Base-by-base conservation (phyloP, 2,888 invertebrate species). In the Thelaira solivaga region DNA sequence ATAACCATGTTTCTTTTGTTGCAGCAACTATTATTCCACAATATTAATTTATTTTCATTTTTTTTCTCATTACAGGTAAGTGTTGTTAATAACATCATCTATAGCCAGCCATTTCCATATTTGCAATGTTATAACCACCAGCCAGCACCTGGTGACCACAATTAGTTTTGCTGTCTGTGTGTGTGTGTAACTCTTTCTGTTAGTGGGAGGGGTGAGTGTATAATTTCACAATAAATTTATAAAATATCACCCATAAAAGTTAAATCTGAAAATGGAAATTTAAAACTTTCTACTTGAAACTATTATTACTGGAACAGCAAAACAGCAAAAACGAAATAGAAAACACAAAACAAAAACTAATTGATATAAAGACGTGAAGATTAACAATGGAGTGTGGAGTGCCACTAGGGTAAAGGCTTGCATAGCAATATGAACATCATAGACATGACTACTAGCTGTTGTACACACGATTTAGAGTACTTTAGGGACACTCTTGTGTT, bases 171-270 rank as follows among this genome's bases (percentile, higher is more conserved):
- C n/a, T 36, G 51, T 31, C 36, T 4, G 13, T 29, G 10, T 51
- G 51, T 31, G 47, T 4, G 13, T 29, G 10, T 51, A 34, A 62
- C 4, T 34, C 53, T n/a, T n/a, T n/a, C n/a, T n/a, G 43, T 64
- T 24, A 62, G 47, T 49, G 22, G 62, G 4, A 18, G 39, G 26
- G 10, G 31, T 20, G 34, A 53, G 68, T 69, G 36, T 43, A 75
- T 75, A 77, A 73, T 55, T 73, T 47, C 57, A 43, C 53, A 69
- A 77, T 77, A 77, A 77, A 73, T 77, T n/a, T 77, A 59, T 73
- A 73, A 77, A 77, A 73, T 77, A 77, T 77, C 68, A 77, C 68
- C 77, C 77, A 73, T 77, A 62, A 77, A 68, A 68, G 22, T 59
- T 64, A 77, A 77, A 69, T 77, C 68, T 69, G 24, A n/a, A n/a